A percentile compares a stretch with the other conserved stretches of the same genome.
phyloP scores from a whole-genome alignment of 2,888 invertebrate species.

The Aspidiotus rigidus region DNA sequence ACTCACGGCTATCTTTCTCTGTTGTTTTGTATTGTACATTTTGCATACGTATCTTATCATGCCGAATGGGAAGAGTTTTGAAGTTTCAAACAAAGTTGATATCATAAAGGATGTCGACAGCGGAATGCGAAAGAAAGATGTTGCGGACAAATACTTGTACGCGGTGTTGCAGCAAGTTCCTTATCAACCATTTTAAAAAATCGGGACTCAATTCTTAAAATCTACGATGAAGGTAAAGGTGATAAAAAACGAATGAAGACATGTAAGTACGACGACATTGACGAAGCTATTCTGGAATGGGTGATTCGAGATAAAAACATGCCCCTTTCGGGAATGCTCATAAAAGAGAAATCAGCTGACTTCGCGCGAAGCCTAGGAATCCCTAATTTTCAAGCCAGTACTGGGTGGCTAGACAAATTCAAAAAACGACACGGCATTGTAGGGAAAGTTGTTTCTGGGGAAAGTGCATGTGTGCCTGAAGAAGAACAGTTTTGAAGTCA shows the following conservation, averaged over 20 bases:
- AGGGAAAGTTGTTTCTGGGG: constrained; percentile 38
- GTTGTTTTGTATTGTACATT: no score
- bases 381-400: neutral
- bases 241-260: no score
- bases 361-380: neutral
- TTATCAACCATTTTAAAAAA: neutral
- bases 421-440: constrained; percentile 37
- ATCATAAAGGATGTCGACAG: no score
- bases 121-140: no score
- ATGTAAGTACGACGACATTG: no score
- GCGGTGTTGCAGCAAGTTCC: neutral
- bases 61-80: no score
- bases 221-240: no score
- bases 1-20: no score
- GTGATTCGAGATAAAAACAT: neutral
- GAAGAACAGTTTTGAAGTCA: constrained; percentile 34
- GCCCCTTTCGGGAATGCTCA: neutral
- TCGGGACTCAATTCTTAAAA: neutral
- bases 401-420: neutral
- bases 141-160: no score
- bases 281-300: neutral
- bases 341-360: neutral
- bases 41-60: no score
- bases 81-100: no score
- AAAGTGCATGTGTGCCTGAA: constrained; percentile 35